A percentile compares a stretch with the other conserved stretches of the same genome.
phyloP scores from a whole-genome alignment of 2,113 vertebrate species.

The Chloroceryle aenea region DNA sequence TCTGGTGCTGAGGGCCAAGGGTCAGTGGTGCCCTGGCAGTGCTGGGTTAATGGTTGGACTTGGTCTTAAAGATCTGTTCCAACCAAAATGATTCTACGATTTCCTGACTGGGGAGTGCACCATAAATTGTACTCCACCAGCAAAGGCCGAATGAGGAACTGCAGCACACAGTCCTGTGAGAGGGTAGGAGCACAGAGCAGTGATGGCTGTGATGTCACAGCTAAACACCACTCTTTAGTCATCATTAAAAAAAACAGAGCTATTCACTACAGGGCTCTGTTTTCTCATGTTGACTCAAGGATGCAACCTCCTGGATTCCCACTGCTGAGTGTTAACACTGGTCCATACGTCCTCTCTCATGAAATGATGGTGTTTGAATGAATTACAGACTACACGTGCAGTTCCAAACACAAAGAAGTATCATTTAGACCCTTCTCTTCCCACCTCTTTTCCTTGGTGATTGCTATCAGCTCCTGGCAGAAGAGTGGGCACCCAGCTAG shows the following conservation, averaged over 20 bases:
- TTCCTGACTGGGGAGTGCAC: neutral
- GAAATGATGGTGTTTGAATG: fast-evolving
- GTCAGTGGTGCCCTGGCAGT: no score
- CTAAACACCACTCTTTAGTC: neutral
- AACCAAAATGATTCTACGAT: no score
- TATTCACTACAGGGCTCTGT: neutral
- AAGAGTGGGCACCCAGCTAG: neutral
- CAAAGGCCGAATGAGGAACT: neutral
- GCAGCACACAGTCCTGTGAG: neutral
- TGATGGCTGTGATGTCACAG: neutral
- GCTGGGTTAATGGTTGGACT: no score
- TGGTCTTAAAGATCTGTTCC: no score
- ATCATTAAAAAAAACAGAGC: neutral
- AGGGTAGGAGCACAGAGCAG: neutral
- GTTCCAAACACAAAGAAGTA: neutral
- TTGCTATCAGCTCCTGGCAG: neutral
- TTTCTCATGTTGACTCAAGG: neutral
- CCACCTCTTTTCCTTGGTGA: fast-evolving
- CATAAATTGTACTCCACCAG: fast-evolving
- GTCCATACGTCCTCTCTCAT: fast-evolving
- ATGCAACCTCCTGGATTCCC: neutral
- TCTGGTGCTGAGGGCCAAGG: no score
- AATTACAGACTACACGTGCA: neutral
- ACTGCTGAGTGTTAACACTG: neutral
- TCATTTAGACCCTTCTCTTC: neutral